Evolutionary conservation across 2,113 vertebrate genomes (phyloP), one percentile per base, ranked within the genome.

Genomic region (Butorides virescens): DNA sequence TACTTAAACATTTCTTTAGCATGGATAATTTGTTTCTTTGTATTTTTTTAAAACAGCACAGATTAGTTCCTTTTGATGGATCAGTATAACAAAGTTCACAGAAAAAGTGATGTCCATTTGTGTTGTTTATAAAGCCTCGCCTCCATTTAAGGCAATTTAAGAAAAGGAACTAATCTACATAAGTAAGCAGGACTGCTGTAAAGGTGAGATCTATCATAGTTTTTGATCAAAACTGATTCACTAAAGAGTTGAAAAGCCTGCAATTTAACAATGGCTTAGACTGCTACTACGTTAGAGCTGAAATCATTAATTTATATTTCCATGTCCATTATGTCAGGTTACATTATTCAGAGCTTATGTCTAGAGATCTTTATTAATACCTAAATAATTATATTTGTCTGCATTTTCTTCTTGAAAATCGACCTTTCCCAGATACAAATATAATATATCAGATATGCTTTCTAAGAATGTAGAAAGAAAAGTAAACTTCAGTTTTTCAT

Each of bases 1-100:
- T 89, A 92, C 89, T 97, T 90, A 79, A 91, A 56, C 63, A 62
- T 92, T 97, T 97, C 90, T 97, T 90, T 55, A 81, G 88, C 73
- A 42, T 74, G 49, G 68, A 76, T 93, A 72, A 94, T 96, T 96
- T 96, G 34, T 62, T 91, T 94, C 76, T 96, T 94, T 86, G 25
- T 78, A 29, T 91, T 88, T 90, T 90, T 92, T 92, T 93, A 89
- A 50, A 94, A 53, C 68, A 91, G 70, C 78, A 22, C 56, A 94
- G 96, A 97, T 97, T 97, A 98, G 65, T 68, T 96, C 78, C 71
- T 96, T 97, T 91, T 96, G 92, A 87, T 92, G 75, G 63, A 66
- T 95, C 65, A 83, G 65, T 92, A 79, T 91, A 92, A 75, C 65
- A 85, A 92, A 95, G 80, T 76, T 95, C 82, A 79, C 52, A 61